Percentiles rank a stretch among this genome's conserved stretches.
These are phyloP conservation scores for Amphipoea lucens DNA, from an alignment of 2,888 invertebrate species.

Conservation along the genomic window DNA sequence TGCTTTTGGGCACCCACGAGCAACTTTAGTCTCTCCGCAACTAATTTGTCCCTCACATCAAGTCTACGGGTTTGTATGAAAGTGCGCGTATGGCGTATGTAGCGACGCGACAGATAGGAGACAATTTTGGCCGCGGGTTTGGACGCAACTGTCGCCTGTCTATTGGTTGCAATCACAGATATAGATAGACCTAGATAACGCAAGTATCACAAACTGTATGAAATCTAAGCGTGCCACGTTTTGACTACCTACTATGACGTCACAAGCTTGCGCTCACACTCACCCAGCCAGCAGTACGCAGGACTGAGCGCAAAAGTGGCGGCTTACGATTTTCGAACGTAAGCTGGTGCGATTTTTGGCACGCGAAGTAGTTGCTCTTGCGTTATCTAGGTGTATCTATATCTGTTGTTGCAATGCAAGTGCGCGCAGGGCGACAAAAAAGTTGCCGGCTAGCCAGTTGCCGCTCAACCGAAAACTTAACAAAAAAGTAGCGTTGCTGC, in stretches of 20 bases:
- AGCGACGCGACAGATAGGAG: neutral
- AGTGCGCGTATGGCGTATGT: neutral
- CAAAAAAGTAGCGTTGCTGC: neutral
- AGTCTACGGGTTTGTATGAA: too few species aligned
- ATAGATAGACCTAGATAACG: too few species aligned
- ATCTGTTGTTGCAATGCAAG: neutral
- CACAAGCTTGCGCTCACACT: too few species aligned
- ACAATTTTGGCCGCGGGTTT: neutral
- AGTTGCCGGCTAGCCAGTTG: neutral
- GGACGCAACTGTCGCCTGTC: neutral
- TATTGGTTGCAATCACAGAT: neutral
- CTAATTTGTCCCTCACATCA: neutral
- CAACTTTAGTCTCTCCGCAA: neutral
- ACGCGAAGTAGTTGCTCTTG: too few species aligned
- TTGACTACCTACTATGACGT: too few species aligned
- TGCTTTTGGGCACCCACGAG: neutral
- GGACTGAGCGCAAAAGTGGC: too few species aligned
- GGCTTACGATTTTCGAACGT: too few species aligned
- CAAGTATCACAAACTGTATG: too few species aligned
- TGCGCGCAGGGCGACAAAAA: neutral
- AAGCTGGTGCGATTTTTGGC: too few species aligned
- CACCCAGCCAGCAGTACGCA: too few species aligned
- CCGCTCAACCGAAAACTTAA: neutral
- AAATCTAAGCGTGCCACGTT: too few species aligned
- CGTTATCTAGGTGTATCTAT: too few species aligned